These are phyloP conservation scores for Perognathus longimembris DNA, from an alignment of 2,113 vertebrate genomes.

Conservation along the genomic window DNA sequence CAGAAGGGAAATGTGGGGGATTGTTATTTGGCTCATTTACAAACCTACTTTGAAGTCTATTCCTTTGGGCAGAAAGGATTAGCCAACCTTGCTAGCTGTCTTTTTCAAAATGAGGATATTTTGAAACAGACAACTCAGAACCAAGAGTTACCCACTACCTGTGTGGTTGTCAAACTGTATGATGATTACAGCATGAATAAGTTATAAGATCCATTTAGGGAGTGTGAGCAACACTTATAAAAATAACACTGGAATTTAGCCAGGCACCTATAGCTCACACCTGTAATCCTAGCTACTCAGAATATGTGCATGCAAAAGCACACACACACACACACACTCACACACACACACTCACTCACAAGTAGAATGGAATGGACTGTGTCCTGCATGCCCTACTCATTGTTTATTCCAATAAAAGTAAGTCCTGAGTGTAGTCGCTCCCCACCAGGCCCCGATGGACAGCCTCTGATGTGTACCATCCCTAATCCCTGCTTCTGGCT, in stretches of 20 bases:
- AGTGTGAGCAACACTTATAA: neutral
- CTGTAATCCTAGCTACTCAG: too few relatives aligned
- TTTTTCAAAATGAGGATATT: neutral
- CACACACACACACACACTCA: too few relatives aligned
- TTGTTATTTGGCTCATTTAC: rapidly evolving
- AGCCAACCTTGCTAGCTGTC: neutral
- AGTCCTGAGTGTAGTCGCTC: neutral
- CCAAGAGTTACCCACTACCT: neutral
- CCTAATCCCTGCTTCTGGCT: rapidly evolving
- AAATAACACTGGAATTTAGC: too few relatives aligned
- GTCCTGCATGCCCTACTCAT: neutral
- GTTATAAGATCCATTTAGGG: neutral
- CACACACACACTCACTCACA: too few relatives aligned
- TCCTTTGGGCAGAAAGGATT: neutral
- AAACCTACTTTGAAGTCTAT: neutral
- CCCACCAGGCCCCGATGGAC: neutral
- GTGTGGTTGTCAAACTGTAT: neutral
- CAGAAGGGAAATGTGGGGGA: neutral
- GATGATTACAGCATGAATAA: neutral
- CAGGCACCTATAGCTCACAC: too few relatives aligned
- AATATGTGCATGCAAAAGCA: too few relatives aligned
- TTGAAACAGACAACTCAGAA: neutral
- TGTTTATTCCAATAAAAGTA: too few relatives aligned
- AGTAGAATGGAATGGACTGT: too few relatives aligned
- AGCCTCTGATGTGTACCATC: rapidly evolving